Evolutionary conservation across 37 sponge, comb jelly and placozoan genomes (phyloP).

Genomic region (Tethya wilhelma): DNA sequence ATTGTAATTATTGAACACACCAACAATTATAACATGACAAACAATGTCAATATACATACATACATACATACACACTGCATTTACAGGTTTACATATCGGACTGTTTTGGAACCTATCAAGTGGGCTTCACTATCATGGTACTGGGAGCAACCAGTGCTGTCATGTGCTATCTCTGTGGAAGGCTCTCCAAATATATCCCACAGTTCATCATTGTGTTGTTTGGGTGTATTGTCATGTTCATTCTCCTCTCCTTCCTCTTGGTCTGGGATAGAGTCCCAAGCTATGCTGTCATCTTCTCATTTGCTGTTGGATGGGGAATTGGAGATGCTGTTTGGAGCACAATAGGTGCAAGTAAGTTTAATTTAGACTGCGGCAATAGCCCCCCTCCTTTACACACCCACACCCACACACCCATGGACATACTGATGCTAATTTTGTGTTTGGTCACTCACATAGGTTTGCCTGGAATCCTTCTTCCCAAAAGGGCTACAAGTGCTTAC

Average conservation of each 20-base stretch:
- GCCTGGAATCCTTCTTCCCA: slow-evolving; percentile 30
- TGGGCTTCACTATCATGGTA: slow-evolving; percentile 44
- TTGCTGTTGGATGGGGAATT: slow-evolving; percentile 51
- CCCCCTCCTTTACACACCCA: no score
- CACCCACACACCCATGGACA: no score
- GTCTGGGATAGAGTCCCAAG: slow-evolving; percentile 58
- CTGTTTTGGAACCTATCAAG: slow-evolving; percentile 58
- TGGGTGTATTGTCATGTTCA: slow-evolving; percentile 12
- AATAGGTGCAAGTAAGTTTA: slow-evolving; percentile 56
- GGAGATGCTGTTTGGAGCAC: slow-evolving; percentile 64
- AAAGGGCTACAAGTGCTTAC: slow-evolving; percentile 8
- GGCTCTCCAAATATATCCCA: slow-evolving; percentile 53
- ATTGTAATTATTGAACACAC: no score
- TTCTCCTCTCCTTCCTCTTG: slow-evolving; percentile 45
- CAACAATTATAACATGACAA: no score
- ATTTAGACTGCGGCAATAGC: no score
- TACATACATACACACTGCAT: no score
- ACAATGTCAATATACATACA: no score
- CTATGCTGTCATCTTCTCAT: slow-evolving; percentile 35
- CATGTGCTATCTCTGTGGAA: slow-evolving; percentile 17
- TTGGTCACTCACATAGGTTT: no score
- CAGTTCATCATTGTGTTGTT: slow-evolving; percentile 29
- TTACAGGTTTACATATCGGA: no score
- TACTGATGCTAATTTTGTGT: no score
- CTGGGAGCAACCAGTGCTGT: slow-evolving; percentile 51